Conservation (phyloP, 2,888 invertebrate genomes). For the Ferdinandea cuprea region DNA sequence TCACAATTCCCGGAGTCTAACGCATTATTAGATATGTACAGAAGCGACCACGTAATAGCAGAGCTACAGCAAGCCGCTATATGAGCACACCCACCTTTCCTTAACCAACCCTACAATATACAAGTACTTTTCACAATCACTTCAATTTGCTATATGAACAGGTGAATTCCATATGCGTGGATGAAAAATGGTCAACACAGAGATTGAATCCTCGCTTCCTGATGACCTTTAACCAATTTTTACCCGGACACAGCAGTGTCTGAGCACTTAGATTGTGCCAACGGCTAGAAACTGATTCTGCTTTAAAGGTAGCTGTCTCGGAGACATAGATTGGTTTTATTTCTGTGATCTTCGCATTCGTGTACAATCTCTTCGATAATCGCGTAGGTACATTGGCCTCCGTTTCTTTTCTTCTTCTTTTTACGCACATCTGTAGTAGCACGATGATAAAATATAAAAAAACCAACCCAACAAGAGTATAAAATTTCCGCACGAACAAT, state of each 20-base stretch:
- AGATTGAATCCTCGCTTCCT: slow-evolving; percentile 57
- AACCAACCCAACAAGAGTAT: slow-evolving; percentile 15
- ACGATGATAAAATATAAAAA: slow-evolving; percentile 25
- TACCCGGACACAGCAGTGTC: slow-evolving; percentile 11
- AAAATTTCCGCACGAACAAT: slow-evolving; percentile 22
- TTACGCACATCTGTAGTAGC: slow-evolving; percentile 45
- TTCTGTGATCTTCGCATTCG: slow-evolving; percentile 49
- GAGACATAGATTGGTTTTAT: slow-evolving; percentile 34
- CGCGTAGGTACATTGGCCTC: slow-evolving; percentile 71
- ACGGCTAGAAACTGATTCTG: slow-evolving; percentile 15
- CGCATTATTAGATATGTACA: slow-evolving; percentile 29
- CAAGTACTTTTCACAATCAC: slow-evolving; percentile 36
- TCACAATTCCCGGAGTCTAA: slow-evolving; percentile 16
- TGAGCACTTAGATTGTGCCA: neutral
- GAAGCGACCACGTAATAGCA: slow-evolving; percentile 26
- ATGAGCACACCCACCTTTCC: slow-evolving; percentile 2
- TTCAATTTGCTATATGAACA: slow-evolving; percentile 62
- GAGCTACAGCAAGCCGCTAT: neutral
- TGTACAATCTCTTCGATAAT: slow-evolving; percentile 52
- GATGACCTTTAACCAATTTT: slow-evolving; percentile 70
- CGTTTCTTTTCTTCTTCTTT: slow-evolving; percentile 37
- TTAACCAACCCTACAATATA: slow-evolving; percentile 43
- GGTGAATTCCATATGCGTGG: slow-evolving; percentile 56
- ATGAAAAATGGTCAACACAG: slow-evolving; percentile 40
- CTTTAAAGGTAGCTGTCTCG: slow-evolving; percentile 30